Percentiles rank a stretch among this genome's conserved stretches.
phyloP scores from a whole-genome alignment of 2,797 vertebrate genomes.

The Cuniculus paca region DNA sequence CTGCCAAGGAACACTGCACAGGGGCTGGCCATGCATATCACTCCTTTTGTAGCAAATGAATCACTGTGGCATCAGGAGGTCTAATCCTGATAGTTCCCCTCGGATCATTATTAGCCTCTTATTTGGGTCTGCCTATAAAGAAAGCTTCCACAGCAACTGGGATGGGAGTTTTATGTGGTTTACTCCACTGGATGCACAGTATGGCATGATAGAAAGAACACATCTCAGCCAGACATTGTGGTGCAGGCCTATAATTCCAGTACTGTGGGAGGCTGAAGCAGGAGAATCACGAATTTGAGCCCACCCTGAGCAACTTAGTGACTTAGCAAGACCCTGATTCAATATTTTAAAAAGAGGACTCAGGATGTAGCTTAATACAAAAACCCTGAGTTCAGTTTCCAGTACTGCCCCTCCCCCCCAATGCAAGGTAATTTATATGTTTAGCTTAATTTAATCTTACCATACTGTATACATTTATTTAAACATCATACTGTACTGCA shows the following conservation, averaged over 20 bases:
- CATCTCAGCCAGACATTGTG: background rate
- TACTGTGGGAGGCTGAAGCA: background rate
- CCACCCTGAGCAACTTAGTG: background rate
- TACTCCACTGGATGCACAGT: background rate
- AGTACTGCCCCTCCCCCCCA: background rate
- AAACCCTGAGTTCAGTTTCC: background rate
- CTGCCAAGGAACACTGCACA: constrained; percentile 21
- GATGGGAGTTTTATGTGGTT: background rate
- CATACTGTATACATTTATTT: no score
- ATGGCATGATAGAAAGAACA: background rate
- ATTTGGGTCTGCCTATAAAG: background rate
- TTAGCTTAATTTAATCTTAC: background rate
- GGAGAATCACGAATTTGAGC: background rate
- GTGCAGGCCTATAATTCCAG: background rate
- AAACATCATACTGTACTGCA: background rate
- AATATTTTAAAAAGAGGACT: background rate
- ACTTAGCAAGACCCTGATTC: background rate
- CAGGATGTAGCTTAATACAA: background rate
- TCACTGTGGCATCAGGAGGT: accelerated
- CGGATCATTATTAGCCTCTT: background rate
- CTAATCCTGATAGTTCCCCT: background rate
- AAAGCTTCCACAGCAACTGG: background rate
- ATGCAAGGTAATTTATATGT: background rate
- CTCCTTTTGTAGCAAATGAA: background rate
- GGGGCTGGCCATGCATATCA: accelerated